A percentile compares a stretch with the other conserved stretches of the same genome.
phyloP scores from a whole-genome alignment of 2,888 invertebrate species.

The Merodon equestris region DNA sequence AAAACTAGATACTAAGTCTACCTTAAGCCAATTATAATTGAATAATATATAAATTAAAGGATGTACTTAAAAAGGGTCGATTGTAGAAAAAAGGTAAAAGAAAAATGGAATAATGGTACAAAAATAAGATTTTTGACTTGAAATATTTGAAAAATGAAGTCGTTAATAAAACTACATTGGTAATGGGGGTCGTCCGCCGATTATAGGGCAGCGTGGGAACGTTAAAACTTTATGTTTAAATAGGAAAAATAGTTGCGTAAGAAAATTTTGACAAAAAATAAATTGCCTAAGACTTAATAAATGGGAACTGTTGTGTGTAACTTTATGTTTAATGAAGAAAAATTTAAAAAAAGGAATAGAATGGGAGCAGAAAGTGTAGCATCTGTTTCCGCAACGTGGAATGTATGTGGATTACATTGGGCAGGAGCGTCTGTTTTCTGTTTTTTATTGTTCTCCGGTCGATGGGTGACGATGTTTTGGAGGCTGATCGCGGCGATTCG shows the following conservation, averaged over 20 bases:
- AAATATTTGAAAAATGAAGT: too few relatives aligned
- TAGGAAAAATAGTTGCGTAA: too few relatives aligned
- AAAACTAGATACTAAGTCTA: slow-evolving; percentile 45
- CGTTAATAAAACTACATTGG: too few relatives aligned
- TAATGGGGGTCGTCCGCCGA: too few relatives aligned
- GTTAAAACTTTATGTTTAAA: too few relatives aligned
- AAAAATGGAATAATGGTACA: slow-evolving; percentile 14
- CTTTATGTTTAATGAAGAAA: slow-evolving; percentile 7
- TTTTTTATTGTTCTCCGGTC: slow-evolving; percentile 39
- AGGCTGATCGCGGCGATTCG: slow-evolving; percentile 48
- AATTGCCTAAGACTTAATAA: not conserved
- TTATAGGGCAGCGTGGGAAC: too few relatives aligned
- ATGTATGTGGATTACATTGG: slow-evolving; percentile 49
- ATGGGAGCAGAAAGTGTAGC: too few relatives aligned
- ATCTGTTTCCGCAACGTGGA: not conserved
- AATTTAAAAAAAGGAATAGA: slow-evolving; percentile 11
- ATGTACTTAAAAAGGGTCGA: slow-evolving; percentile 37
- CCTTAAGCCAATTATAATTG: slow-evolving; percentile 29
- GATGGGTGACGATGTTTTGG: slow-evolving; percentile 36
- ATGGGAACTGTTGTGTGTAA: too few relatives aligned
- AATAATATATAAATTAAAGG: slow-evolving; percentile 54
- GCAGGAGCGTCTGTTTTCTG: not conserved
- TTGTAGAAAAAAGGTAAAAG: slow-evolving; percentile 20
- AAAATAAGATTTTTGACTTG: not conserved
- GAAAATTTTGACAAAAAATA: too few relatives aligned